A percentile compares a stretch with the other conserved stretches of the same genome.
Conservation (phyloP, 2,797 vertebrate genomes). For the Labroides dimidiatus region DNA sequence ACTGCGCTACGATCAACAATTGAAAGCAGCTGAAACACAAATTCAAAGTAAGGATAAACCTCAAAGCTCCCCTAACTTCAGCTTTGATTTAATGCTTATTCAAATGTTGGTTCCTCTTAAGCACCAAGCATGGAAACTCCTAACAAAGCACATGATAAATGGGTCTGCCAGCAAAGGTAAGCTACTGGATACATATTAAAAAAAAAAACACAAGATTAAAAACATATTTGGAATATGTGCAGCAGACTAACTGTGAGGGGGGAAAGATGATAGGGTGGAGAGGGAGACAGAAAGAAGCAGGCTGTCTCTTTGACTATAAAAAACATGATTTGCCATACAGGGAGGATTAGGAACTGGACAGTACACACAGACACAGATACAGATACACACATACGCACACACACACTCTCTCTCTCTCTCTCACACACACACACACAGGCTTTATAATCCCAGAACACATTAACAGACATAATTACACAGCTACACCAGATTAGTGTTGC, state of each 20-base stretch:
- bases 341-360: conserved; percentile 65
- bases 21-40: conserved; percentile 16
- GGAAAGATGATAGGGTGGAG: conserved; percentile 32
- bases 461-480: conserved; percentile 77
- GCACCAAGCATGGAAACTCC: conserved; percentile 44
- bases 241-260: conserved; percentile 44
- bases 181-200: conserved; percentile 28
- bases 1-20: conserved; percentile 11
- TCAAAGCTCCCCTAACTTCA: conserved; percentile 12
- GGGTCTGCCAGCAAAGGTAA: conserved; percentile 32
- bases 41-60: conserved; percentile 28
- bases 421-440: conserved; percentile 37
- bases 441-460: conserved; percentile 79
- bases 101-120: conserved; percentile 34
- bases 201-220: conserved; percentile 28
- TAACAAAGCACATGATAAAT: conserved; percentile 63
- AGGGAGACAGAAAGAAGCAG: conserved; percentile 35
- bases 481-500: conserved; percentile 76
- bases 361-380: conserved; percentile 40
- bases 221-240: conserved; percentile 53
- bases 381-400: conserved; percentile 41
- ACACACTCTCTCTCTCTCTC: too few relatives aligned
- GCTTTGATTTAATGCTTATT: conserved; percentile 21
- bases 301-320: conserved; percentile 55
- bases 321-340: conserved; percentile 61